A percentile compares a stretch with the other conserved stretches of the same genome.
These are phyloP conservation scores for Diplosoma virens DNA, from an alignment of 23 tunicate species.

Conservation along the genomic window DNA sequence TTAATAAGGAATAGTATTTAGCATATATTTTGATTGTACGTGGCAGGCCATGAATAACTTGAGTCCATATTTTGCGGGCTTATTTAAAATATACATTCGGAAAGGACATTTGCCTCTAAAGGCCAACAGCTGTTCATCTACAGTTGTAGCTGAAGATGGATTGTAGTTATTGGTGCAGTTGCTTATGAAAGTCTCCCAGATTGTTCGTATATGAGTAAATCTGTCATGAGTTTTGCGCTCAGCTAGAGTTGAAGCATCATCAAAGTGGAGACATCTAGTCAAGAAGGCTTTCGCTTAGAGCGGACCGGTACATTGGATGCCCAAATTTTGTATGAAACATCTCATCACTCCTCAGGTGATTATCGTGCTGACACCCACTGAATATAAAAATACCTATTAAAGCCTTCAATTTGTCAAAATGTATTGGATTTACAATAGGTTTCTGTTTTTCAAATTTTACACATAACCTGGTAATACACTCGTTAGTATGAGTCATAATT, in stretches of 20 bases:
- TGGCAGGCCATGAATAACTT: not conserved
- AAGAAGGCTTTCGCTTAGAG: not conserved
- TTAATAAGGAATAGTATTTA: not conserved
- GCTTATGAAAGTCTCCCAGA: not conserved
- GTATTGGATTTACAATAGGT: not conserved
- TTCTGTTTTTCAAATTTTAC: not conserved
- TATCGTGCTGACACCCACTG: not conserved
- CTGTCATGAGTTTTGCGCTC: not conserved
- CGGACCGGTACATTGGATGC: no score
- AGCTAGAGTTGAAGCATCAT: not conserved
- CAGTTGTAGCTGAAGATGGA: not conserved
- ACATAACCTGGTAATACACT: not conserved
- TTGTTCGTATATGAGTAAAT: not conserved
- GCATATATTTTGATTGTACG: not conserved
- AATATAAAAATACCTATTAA: not conserved
- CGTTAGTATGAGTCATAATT: not conserved
- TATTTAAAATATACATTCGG: no score
- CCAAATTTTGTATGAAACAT: not conserved
- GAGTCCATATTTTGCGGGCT: not conserved
- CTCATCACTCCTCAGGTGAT: not conserved
- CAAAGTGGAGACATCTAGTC: not conserved
- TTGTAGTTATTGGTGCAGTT: no score
- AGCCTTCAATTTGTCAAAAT: not conserved
- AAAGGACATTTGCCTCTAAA: not conserved
- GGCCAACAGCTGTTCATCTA: not conserved